Percentiles rank a stretch among this genome's conserved stretches.
Evolutionary conservation across 2,888 invertebrate genomes (phyloP).

Genomic region (Sycophila texana): DNA sequence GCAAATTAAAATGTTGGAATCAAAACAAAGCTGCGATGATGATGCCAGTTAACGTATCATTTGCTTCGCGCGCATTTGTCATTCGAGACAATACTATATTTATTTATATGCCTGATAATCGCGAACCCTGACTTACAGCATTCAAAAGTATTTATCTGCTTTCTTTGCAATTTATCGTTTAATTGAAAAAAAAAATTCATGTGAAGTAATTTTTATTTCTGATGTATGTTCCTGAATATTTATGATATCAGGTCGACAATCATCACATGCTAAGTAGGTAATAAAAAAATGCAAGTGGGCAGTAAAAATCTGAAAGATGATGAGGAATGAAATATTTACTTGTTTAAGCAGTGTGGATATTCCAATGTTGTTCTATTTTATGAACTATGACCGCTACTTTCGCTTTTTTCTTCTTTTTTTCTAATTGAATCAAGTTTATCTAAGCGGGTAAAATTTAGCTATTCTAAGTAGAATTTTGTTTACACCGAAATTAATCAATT

Average conservation of each 20-base stretch:
- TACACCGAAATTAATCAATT: not conserved
- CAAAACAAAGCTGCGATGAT: not conserved
- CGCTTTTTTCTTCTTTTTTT: not conserved
- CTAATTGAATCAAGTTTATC: not conserved
- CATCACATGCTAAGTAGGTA: no score
- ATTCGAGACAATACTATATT: not conserved
- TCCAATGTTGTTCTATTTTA: not conserved
- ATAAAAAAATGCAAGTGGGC: no score
- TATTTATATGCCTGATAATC: no score
- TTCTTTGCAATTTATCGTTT: no score
- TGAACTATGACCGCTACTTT: not conserved
- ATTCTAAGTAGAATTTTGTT: not conserved
- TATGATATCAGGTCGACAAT: no score
- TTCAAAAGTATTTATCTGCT: no score
- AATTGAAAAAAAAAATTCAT: no score
- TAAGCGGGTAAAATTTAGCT: not conserved
- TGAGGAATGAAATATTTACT: no score
- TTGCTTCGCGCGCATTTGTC: not conserved
- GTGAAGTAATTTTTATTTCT: no score
- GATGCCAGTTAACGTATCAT: not conserved
- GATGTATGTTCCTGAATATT: no score
- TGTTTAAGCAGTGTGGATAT: not conserved
- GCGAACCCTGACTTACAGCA: no score
- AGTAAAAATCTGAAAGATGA: no score
- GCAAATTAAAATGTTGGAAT: constrained; percentile 6